A percentile compares a stretch with the other conserved stretches of the same genome.
phyloP scores from a whole-genome alignment of 1,140 invertebrate genomes.

The Atta texana region DNA sequence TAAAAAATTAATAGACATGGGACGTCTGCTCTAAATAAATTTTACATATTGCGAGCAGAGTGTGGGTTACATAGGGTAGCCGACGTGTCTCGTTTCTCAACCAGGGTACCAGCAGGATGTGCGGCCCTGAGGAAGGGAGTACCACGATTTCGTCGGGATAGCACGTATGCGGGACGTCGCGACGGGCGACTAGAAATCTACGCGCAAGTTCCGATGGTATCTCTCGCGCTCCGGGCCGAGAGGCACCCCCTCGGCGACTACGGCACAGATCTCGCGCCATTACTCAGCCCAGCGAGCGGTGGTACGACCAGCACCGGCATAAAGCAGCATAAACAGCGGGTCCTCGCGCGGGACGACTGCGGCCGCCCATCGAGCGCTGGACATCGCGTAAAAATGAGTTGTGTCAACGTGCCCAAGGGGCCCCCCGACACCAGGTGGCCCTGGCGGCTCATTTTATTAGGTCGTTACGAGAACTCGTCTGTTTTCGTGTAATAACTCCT shows the following conservation, averaged over 20 bases:
- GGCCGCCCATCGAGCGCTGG: conserved; percentile 83
- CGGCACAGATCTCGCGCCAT: conserved; percentile 82
- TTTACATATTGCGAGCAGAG: conserved; percentile 13
- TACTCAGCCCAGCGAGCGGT: conserved; percentile 76
- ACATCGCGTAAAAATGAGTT: conserved; percentile 85
- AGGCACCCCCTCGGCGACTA: conserved; percentile 62
- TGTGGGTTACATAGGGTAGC: neutral
- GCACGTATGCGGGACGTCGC: conserved; percentile 65
- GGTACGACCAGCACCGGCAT: conserved; percentile 44
- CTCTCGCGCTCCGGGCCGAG: conserved; percentile 40
- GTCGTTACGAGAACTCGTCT: conserved; percentile 59
- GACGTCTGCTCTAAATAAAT: neutral
- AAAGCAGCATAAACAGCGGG: conserved; percentile 54
- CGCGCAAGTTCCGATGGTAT: conserved; percentile 65
- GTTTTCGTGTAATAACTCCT: conserved; percentile 55
- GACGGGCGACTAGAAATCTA: conserved; percentile 71
- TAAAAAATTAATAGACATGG: neutral
- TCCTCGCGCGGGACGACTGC: conserved; percentile 73
- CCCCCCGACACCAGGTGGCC: conserved; percentile 82
- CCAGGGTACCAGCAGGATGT: conserved; percentile 32
- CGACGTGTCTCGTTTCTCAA: conserved; percentile 1
- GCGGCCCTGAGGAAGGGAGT: conserved; percentile 47
- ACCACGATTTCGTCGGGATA: conserved; percentile 60
- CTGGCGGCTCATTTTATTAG: conserved; percentile 75
- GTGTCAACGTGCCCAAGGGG: conserved; percentile 82